Percentiles rank a stretch among this genome's conserved stretches.
Evolutionary conservation across 2,113 vertebrate species (phyloP).

Genomic region (Aythya baeri): DNA sequence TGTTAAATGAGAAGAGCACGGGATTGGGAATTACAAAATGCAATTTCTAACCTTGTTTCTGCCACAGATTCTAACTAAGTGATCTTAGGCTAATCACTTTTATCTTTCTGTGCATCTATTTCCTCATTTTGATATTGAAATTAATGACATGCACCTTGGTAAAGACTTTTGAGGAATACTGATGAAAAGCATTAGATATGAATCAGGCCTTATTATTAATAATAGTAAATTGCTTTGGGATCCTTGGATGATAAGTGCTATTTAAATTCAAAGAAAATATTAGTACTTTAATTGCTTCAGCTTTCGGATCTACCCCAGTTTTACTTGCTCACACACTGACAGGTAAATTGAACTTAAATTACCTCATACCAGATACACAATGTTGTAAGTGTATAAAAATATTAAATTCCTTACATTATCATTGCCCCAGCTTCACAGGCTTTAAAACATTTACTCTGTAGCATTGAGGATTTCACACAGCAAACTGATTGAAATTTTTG

Average conservation of each 20-base stretch:
- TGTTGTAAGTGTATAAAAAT: neutral
- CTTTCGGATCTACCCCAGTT: conserved; percentile 37
- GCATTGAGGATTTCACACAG: neutral
- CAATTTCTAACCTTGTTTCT: conserved; percentile 18
- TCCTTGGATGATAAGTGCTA: conserved; percentile 43
- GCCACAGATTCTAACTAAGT: neutral
- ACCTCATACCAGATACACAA: conserved; percentile 1
- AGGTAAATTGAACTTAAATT: conserved; percentile 26
- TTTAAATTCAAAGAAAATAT: conserved; percentile 68
- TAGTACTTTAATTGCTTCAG: conserved; percentile 66
- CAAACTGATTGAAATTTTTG: neutral
- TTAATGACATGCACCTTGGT: conserved; percentile 18
- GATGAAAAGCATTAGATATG: conserved; percentile 51
- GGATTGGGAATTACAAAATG: neutral
- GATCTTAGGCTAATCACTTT: conserved; percentile 14
- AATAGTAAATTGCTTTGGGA: conserved; percentile 66
- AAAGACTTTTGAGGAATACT: conserved; percentile 47
- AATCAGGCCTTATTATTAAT: conserved; percentile 60
- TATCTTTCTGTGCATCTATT: conserved; percentile 32
- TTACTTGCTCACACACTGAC: conserved; percentile 18
- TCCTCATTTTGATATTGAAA: conserved; percentile 49
- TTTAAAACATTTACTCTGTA: neutral
- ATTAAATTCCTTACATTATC: neutral
- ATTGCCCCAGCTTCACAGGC: neutral
- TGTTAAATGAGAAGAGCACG: neutral